Conservation (phyloP, 2,888 invertebrate genomes). For the Orthosia gracilis region DNA sequence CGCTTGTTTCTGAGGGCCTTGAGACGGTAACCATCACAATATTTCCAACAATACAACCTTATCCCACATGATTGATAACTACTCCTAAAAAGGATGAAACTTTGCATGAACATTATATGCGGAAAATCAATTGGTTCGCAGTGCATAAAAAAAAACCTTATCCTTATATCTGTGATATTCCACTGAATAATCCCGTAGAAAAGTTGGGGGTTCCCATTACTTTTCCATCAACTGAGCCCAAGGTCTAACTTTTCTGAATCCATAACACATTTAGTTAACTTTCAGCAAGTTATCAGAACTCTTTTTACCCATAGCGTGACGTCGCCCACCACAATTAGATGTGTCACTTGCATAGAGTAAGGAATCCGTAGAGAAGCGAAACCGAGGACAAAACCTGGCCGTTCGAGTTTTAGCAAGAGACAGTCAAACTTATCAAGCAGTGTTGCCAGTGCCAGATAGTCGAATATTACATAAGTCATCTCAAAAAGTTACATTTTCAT, state of each 20-base stretch:
- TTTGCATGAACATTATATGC: too few relatives aligned
- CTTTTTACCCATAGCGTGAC: constrained; percentile 51
- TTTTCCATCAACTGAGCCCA: constrained; percentile 22
- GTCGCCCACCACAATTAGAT: constrained; percentile 63
- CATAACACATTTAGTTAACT: constrained; percentile 63
- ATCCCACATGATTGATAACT: too few relatives aligned
- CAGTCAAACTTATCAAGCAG: too few relatives aligned
- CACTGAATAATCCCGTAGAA: background rate
- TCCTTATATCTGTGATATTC: background rate
- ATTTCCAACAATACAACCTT: too few relatives aligned
- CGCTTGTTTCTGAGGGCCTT: too few relatives aligned
- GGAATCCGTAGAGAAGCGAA: background rate
- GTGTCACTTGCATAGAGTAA: constrained; percentile 41
- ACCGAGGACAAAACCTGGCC: background rate
- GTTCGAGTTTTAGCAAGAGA: too few relatives aligned
- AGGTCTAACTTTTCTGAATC: constrained; percentile 58
- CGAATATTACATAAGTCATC: too few relatives aligned
- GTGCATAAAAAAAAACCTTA: background rate
- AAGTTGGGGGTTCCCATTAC: constrained; percentile 20
- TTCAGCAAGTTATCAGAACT: constrained; percentile 55
- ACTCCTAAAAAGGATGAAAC: too few relatives aligned
- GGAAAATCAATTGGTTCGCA: background rate
- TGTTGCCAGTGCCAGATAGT: too few relatives aligned
- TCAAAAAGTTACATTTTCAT: too few relatives aligned
- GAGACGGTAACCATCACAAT: too few relatives aligned